A percentile compares a stretch with the other conserved stretches of the same genome.
Conservation (phyloP, 2,888 invertebrate species). For the Incurvaria masculella region DNA sequence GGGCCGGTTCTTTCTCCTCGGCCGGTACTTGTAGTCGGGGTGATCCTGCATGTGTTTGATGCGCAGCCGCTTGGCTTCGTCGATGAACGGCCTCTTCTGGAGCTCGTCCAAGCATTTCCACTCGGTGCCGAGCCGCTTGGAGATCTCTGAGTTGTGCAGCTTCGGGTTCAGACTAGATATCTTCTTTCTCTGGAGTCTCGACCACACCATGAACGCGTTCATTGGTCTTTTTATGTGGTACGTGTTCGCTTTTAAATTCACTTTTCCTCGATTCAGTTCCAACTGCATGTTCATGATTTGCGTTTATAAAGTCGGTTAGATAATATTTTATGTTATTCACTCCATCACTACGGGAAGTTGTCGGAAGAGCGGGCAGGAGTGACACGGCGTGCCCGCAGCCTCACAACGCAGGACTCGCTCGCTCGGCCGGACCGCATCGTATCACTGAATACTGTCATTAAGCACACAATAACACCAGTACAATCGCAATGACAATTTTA, state of each 20-base stretch:
- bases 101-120: slow-evolving; percentile 79
- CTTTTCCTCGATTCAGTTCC: neutral
- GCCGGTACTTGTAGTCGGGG: slow-evolving; percentile 69
- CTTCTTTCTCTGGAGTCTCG: slow-evolving; percentile 79
- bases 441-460: slow-evolving; percentile 49
- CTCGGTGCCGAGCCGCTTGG: slow-evolving; percentile 77
- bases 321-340: no score
- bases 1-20: slow-evolving; percentile 59
- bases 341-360: no score
- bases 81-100: slow-evolving; percentile 84
- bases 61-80: slow-evolving; percentile 80
- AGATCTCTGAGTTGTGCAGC: slow-evolving; percentile 75
- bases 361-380: neutral
- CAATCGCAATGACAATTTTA: slow-evolving; percentile 54
- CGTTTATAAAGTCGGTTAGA: no score
- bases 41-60: slow-evolving; percentile 69
- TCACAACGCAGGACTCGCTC: neutral
- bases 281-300: neutral
- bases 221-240: slow-evolving; percentile 92
- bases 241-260: slow-evolving; percentile 52
- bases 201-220: slow-evolving; percentile 99
- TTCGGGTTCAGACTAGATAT: slow-evolving; percentile 82
- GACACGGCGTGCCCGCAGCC: neutral
- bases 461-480: slow-evolving; percentile 42
- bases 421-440: slow-evolving; percentile 34